A percentile compares a stretch with the other conserved stretches of the same genome.
phyloP scores from a whole-genome alignment of 2,797 vertebrate genomes.

The Selene dorsalis region DNA sequence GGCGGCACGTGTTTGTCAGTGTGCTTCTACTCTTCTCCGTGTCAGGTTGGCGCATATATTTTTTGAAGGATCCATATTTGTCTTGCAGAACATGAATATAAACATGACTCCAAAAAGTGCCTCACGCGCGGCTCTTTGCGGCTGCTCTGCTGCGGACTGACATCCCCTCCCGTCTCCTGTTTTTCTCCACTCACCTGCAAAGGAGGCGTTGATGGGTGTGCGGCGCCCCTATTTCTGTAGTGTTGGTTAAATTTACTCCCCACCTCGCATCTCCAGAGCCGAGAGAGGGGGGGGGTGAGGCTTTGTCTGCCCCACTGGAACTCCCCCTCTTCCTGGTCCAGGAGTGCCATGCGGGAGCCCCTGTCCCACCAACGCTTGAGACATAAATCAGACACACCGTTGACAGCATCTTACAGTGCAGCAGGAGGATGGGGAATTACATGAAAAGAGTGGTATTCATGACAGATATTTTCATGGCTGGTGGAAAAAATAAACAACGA shows the following conservation, averaged over 20 bases:
- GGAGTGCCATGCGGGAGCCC: conserved; percentile 66
- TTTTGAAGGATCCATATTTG: conserved; percentile 69
- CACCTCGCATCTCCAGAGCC: conserved; percentile 70
- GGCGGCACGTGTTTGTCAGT: conserved; percentile 50
- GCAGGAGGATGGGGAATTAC: conserved; percentile 75
- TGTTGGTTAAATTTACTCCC: conserved; percentile 78
- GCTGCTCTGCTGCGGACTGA: conserved; percentile 51
- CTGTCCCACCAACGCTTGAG: conserved; percentile 76
- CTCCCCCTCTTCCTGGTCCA: conserved; percentile 54
- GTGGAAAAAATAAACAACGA: conserved; percentile 12
- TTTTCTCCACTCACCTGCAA: conserved; percentile 77
- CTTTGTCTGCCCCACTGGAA: conserved; percentile 47
- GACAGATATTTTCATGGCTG: conserved; percentile 77
- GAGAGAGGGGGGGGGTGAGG: conserved; percentile 37
- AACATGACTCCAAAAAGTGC: conserved; percentile 72
- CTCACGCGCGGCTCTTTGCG: conserved; percentile 39
- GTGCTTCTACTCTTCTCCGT: conserved; percentile 43
- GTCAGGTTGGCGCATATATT: conserved; percentile 68
- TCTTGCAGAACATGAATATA: conserved; percentile 77
- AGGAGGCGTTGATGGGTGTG: conserved; percentile 81
- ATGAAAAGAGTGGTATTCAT: conserved; percentile 75
- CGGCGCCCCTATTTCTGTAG: conserved; percentile 67
- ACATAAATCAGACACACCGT: conserved; percentile 81
- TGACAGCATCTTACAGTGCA: conserved; percentile 78
- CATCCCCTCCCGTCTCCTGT: conserved; percentile 66